These are phyloP conservation scores for Arctia plantaginis DNA, from an alignment of 2,888 invertebrate genomes.

Conservation along the genomic window DNA sequence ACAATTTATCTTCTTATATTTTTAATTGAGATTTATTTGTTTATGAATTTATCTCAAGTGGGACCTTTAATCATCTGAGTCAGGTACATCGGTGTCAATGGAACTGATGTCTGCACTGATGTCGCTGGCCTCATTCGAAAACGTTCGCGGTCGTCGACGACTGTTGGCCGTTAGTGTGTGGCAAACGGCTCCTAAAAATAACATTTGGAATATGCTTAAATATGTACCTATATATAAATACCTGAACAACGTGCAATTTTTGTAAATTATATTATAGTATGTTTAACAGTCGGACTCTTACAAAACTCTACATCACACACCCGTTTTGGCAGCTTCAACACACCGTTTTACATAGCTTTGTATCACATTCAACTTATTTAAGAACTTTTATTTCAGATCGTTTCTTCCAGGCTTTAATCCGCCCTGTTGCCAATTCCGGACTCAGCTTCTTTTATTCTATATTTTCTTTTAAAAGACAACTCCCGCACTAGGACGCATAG, in stretches of 20 bases:
- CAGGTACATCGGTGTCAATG: slow-evolving; percentile 71
- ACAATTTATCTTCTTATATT: not conserved
- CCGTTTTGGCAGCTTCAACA: no score
- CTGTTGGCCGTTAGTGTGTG: not conserved
- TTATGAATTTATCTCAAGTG: not conserved
- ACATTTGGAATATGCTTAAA: not conserved
- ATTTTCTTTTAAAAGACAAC: no score
- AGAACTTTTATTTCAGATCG: no score
- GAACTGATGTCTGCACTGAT: slow-evolving; percentile 79
- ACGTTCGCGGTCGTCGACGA: slow-evolving; percentile 4
- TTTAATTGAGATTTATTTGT: slow-evolving; percentile 10
- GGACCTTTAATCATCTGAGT: slow-evolving; percentile 64
- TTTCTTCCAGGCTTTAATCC: no score
- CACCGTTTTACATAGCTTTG: no score
- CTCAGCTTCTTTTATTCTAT: not conserved
- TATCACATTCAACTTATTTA: no score
- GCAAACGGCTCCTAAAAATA: not conserved
- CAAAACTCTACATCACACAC: no score
- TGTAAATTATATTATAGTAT: no score
- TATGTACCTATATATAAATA: not conserved
- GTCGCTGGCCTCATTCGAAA: slow-evolving; percentile 60
- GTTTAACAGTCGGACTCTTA: no score
- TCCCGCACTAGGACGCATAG: no score
- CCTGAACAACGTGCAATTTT: no score
- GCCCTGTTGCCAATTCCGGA: no score